Evolutionary conservation across 2,888 invertebrate genomes (phyloP).

Genomic region (Agrypnus murinus): DNA sequence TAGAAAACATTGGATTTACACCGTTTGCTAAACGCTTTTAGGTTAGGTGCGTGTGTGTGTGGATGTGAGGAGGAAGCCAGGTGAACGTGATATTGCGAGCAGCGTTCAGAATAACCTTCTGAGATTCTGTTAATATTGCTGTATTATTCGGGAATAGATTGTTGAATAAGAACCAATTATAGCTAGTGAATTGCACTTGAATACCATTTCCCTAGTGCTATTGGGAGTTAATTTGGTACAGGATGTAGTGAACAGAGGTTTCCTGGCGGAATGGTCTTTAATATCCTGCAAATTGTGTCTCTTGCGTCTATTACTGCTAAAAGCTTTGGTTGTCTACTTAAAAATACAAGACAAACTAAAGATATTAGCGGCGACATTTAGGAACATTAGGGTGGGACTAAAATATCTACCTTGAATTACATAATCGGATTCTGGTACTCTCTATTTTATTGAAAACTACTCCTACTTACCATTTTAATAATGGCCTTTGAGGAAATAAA

Average conservation of each 20-base stretch:
- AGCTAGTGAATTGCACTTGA: conserved; percentile 38
- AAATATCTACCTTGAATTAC: no score
- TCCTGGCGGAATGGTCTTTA: conserved; percentile 35
- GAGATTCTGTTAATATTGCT: conserved; percentile 27
- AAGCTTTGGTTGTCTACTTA: background rate
- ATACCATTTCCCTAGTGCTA: conserved; percentile 39
- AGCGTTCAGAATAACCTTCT: conserved; percentile 3
- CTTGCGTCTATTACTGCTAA: conserved; percentile 9
- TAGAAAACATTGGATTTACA: no score
- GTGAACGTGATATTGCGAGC: background rate
- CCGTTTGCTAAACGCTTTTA: no score
- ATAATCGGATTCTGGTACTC: no score
- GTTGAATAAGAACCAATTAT: conserved; percentile 41
- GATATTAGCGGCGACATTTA: background rate
- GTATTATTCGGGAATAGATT: conserved; percentile 32
- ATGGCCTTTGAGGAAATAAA: no score
- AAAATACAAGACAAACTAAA: conserved; percentile 3
- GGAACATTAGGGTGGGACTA: no score
- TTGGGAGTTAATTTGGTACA: conserved; percentile 37
- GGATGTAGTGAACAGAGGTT: conserved; percentile 31
- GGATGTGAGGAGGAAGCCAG: no score
- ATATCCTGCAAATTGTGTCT: conserved; percentile 35
- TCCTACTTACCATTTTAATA: no score
- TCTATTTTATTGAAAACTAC: no score
- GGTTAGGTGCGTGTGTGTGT: no score